Evolutionary conservation across 2,888 invertebrate species (phyloP), one percentile per base, ranked within the genome.

Genomic region (Germaria angustata): DNA sequence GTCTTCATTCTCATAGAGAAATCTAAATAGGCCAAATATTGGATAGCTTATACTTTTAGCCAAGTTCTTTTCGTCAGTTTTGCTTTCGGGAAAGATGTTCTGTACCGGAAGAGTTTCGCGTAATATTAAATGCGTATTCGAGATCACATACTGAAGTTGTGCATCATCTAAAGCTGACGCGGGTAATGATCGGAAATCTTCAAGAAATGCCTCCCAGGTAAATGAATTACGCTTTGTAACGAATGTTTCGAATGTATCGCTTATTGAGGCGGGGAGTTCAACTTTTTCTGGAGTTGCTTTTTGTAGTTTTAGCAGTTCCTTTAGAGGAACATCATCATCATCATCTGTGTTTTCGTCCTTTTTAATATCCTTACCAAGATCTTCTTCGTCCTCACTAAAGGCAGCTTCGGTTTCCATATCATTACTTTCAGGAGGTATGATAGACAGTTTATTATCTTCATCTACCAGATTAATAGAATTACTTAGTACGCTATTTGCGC

Each of bases 11-110:
- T 95, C 94, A 87, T 95, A 95, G 71, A 98, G 93, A 91, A 95
- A 96, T 86, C 96, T 94, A 91, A 97, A 96, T 92, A 98, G 93
- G 17, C 97, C 95, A 91, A 97, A 98, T 86, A 98, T 91, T 73
- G 97, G 97, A 39, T 95, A 94, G 87, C 95, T 95, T 87, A 96
- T 94, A 87, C 96, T 96, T 89, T 96, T 95, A 86, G 94, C 93
- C 82, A 96, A 85, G 81, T 87, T 92, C 84, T 93, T 92, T 86
- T 94, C 94, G 84, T 94, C 93, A 49, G 92, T 93, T 84, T 93
- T 90, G 84, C 92, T 92, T 57, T 93, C 93, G n/a, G 93, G 92
- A 85, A 93, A 93, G 71, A 91, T 87, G 68, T 87, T 88, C 79
- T 88, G 87, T 75, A 87, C 87, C 59, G 92, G 91, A 81, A 91